Evolutionary conservation across 2,888 invertebrate species (phyloP).

Genomic region (Plemyria rubiginata): DNA sequence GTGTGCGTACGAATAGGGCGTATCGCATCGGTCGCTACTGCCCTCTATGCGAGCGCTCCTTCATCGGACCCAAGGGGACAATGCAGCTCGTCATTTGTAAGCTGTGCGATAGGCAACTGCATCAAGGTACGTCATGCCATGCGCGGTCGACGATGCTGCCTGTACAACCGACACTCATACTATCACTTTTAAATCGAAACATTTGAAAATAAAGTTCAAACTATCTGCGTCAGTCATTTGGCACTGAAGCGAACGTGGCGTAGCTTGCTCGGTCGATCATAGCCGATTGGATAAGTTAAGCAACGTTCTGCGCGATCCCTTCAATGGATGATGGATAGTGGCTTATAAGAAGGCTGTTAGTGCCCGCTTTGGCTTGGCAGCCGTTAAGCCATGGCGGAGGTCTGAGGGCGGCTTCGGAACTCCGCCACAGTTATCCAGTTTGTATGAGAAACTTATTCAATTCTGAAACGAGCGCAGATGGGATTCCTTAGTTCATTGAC

Average conservation of each 20-base stretch:
- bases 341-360: not conserved
- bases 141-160: slow-evolving; percentile 36
- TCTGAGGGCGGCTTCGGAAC: not conserved
- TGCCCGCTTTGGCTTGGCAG: not conserved
- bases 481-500: not conserved
- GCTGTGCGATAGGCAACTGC: slow-evolving; percentile 85
- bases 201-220: too few species aligned
- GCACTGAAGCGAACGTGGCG: too few species aligned
- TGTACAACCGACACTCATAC: slow-evolving; percentile 39
- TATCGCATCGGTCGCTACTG: slow-evolving; percentile 90
- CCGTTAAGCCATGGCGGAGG: not conserved
- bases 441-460: not conserved
- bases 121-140: slow-evolving; percentile 80
- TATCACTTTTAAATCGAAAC: not conserved
- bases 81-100: slow-evolving; percentile 87
- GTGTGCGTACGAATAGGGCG: slow-evolving; percentile 85
- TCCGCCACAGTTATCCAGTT: not conserved
- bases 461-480: not conserved
- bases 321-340: too few species aligned
- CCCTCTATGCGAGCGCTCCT: slow-evolving; percentile 89
- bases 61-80: slow-evolving; percentile 87
- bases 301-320: too few species aligned
- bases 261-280: too few species aligned
- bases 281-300: too few species aligned
- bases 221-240: too few species aligned